A percentile compares a stretch with the other conserved stretches of the same genome.
Conservation (phyloP, 2,113 vertebrate genomes). For the Indri indri region DNA sequence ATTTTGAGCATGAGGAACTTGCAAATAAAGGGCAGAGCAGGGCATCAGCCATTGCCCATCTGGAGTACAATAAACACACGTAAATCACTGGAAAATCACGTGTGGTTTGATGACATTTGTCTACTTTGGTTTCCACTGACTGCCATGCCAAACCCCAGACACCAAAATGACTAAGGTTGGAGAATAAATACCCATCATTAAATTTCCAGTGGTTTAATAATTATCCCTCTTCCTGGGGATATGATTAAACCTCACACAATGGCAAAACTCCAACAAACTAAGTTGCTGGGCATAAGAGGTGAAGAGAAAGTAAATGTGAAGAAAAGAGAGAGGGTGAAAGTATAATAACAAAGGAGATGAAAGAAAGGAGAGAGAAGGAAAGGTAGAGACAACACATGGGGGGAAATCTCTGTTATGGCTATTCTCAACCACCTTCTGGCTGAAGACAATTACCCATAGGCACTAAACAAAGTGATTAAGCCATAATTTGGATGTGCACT, state of each 20-base stretch:
- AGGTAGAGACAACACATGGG: not conserved
- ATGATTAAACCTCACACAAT: slow-evolving; percentile 83
- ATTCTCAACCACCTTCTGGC: not conserved
- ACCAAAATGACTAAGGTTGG: slow-evolving; percentile 78
- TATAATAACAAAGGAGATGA: not conserved
- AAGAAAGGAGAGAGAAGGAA: not conserved
- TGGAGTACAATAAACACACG: slow-evolving; percentile 5
- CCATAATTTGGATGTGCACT: not conserved
- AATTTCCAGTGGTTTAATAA: slow-evolving; percentile 86
- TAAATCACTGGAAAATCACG: slow-evolving; percentile 78
- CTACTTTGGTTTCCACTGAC: slow-evolving; percentile 73
- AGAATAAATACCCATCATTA: slow-evolving; percentile 82
- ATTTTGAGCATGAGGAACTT: slow-evolving; percentile 28
- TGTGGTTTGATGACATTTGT: slow-evolving; percentile 72
- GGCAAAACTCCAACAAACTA: slow-evolving; percentile 78
- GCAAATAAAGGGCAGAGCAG: slow-evolving; percentile 61
- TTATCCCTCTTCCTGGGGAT: slow-evolving; percentile 82
- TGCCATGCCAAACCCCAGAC: slow-evolving; percentile 80
- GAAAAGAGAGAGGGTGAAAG: slow-evolving; percentile 35
- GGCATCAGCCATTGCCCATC: slow-evolving; percentile 63
- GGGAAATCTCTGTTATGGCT: not conserved
- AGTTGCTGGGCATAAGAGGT: slow-evolving; percentile 77
- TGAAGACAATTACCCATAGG: not conserved
- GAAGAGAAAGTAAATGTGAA: slow-evolving; percentile 68
- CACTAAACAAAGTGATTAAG: not conserved